These are phyloP conservation scores for Syrmaticus mikado DNA, from an alignment of 2,113 vertebrate genomes.

Conservation along the genomic window DNA sequence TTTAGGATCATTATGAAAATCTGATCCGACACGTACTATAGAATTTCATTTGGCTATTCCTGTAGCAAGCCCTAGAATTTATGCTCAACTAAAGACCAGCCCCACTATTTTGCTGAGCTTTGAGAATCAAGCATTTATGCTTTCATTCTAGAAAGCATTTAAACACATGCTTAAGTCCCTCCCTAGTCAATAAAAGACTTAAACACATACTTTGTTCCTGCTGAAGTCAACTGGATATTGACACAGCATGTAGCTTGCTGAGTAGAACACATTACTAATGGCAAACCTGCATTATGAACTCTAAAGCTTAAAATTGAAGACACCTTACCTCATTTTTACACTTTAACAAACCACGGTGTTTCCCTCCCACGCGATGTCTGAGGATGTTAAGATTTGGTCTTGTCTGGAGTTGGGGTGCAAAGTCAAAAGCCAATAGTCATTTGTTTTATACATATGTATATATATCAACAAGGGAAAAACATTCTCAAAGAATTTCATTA, in stretches of 20 bases:
- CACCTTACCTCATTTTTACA: neutral
- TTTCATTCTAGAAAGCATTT: conserved; percentile 44
- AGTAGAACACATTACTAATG: neutral
- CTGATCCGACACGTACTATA: neutral
- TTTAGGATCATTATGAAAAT: conserved; percentile 8
- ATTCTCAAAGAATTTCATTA: neutral
- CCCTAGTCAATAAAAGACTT: conserved; percentile 64
- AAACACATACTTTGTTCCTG: conserved; percentile 50
- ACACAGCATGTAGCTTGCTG: neutral
- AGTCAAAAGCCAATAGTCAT: neutral
- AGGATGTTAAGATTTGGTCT: neutral
- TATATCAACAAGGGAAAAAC: neutral
- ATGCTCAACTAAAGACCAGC: neutral
- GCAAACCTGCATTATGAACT: neutral
- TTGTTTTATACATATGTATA: neutral
- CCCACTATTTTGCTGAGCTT: neutral
- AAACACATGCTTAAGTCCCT: conserved; percentile 48
- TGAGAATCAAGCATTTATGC: conserved; percentile 34
- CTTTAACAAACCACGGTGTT: conserved; percentile 13
- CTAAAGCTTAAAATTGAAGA: neutral
- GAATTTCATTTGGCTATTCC: neutral
- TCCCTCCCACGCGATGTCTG: neutral
- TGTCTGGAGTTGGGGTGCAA: neutral
- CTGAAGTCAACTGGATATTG: conserved; percentile 42
- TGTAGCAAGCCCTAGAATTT: neutral